Evolutionary conservation across 2,797 vertebrate species (phyloP), one percentile per base, ranked within the genome.

Genomic region (Sardinella longiceps): DNA sequence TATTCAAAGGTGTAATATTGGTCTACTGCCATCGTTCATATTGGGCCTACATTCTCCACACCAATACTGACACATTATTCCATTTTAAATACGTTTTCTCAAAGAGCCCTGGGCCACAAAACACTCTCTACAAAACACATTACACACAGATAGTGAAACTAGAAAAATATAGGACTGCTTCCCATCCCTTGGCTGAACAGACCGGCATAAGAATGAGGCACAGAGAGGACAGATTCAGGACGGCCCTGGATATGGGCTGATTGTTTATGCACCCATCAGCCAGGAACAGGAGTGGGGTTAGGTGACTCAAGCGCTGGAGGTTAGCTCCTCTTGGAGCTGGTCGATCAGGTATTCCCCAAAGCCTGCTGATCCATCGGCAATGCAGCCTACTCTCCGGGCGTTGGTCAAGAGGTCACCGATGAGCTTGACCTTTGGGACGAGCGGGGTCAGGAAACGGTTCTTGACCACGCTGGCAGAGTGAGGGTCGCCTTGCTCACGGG

Each of bases 291-390:
- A 66, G 30, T 37, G 80, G 10, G 12, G n/a, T n/a, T 18, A 56
- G 82, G 43, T 48, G 43, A 77, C 81, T 82, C 82, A 90, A 82
- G 86, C 30, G 18, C 12, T 83, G 5, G 66, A 39, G 15, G 85
- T 92, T 81, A 95, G 90, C 84, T 95, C 93, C 37, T 92, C 88
- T 84, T 95, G 93, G 80, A 95, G 85, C 80, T 92, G 93, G 50
- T 95, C 92, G 84, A 95, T 92, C 33, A 96, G 92, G 84, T 94
- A 95, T 89, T 96, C 95, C 85, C 94, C 94, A 14, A 95, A 93
- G 87, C 93, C 90, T 10, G 87, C 91, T 45, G 89, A 88, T 82
- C 90, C 86, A 50, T 95, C 92, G 20, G 82, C 86, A 82, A 89
- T 92, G 81, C 92, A 93, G 90, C 91, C 93, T 85, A 93, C 87